Base-by-base conservation (phyloP, 1,140 invertebrate species). In the Drosophila subpulchrella region DNA sequence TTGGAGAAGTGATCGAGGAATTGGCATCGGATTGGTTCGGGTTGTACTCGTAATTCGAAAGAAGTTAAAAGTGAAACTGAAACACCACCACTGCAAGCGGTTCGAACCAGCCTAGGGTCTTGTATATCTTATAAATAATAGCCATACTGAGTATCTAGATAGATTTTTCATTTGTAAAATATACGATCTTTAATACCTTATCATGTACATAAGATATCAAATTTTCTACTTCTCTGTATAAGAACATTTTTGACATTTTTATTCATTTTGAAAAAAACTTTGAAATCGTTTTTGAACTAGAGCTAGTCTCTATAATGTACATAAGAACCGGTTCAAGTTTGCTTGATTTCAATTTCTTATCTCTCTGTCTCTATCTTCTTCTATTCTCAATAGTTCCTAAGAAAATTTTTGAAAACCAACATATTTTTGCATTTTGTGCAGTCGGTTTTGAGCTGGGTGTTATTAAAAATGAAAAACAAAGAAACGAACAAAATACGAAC, bases 361-460 rank as follows among this genome's bases (percentile, higher is more conserved):
- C 53, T 57, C 66, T 66, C 68, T 86, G 50, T 75, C 67, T 83
- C 44, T 75, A 48, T 54, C 27, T 66, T 66, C 54, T 75, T 48
- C 50, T 47, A 27, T n/a, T 66, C 71, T 75, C 30, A 75, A 48
- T 71, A 71, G 53, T 41, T 56, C 17, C 42, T 71, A 71, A 71
- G 65, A 70, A 70, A 27, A 71, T 57, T 70, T 70, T 70, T 70
- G 51, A 70, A 70, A 81, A 53, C 56, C 51, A 70, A 56, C 20
- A 71, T 57, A 57, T 58, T 84, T 84, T 84, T 84, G 77, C 81
- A 85, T 84, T 84, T 84, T 84, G 81, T 61, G 68, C 73, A 65
- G 73, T 80, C 77, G 77, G 77, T 88, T 88, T 89, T 89, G 84
- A 89, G 84, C 84, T 89, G 84, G 84, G 84, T 89, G 80, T 88